These are phyloP conservation scores for Platycheirus rosarum DNA, from an alignment of 2,888 invertebrate species.

Conservation along the genomic window DNA sequence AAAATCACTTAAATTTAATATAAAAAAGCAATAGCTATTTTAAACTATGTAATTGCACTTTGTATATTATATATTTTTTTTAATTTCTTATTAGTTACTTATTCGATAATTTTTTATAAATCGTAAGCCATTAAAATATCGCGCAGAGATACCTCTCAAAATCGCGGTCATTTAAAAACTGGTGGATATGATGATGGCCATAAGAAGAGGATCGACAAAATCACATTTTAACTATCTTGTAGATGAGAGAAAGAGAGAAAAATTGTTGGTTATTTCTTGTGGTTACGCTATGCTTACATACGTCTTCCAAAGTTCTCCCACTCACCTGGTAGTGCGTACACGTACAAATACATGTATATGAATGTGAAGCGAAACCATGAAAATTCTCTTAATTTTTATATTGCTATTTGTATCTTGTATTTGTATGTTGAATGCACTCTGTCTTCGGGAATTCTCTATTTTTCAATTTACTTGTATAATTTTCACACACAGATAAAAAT, in stretches of 20 bases:
- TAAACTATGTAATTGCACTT: conserved; percentile 8
- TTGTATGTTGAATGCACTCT: too few relatives aligned
- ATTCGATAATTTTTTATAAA: conserved; percentile 18
- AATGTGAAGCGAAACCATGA: not conserved
- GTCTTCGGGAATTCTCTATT: conserved; percentile 26
- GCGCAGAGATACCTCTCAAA: conserved; percentile 80
- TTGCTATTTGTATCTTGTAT: not conserved
- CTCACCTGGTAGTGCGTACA: conserved; percentile 38
- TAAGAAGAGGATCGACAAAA: conserved; percentile 69
- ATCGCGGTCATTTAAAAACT: conserved; percentile 82
- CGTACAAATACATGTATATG: not conserved
- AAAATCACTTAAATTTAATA: too few relatives aligned
- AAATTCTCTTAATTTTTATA: conserved; percentile 8
- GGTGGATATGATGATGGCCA: conserved; percentile 75
- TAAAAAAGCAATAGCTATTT: too few relatives aligned
- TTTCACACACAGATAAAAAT: conserved; percentile 5
- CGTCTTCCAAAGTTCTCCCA: conserved; percentile 50
- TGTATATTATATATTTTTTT: not conserved
- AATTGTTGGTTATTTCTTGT: not conserved
- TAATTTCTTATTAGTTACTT: not conserved
- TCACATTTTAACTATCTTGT: conserved; percentile 35
- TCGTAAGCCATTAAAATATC: conserved; percentile 68
- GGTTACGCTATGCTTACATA: conserved; percentile 9
- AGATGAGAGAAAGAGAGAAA: conserved; percentile 43
- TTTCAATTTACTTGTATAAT: conserved; percentile 31